A percentile compares a stretch with the other conserved stretches of the same genome.
These are phyloP conservation scores for Gryllus bimaculatus DNA, from an alignment of 1,140 invertebrate species.

Conservation along the genomic window DNA sequence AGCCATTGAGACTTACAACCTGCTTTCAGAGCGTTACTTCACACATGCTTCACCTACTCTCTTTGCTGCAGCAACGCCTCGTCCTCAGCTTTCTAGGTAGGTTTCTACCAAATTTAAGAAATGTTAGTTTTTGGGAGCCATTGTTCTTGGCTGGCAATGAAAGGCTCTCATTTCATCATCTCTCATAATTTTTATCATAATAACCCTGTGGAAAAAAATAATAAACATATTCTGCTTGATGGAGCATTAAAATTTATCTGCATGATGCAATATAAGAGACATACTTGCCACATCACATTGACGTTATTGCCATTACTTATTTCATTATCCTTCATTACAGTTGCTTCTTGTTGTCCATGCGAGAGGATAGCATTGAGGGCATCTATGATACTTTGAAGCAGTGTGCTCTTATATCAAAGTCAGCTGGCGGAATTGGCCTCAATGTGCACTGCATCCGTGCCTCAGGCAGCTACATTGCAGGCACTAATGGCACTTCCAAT, in stretches of 20 bases:
- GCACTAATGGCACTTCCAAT: conserved; percentile 92
- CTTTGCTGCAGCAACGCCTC: conserved; percentile 86
- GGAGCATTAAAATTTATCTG: background rate
- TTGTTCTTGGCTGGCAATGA: too few species aligned
- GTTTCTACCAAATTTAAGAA: too few species aligned
- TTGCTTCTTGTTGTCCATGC: conserved; percentile 93
- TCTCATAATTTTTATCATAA: background rate
- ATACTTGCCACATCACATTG: background rate
- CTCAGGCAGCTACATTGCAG: conserved; percentile 83
- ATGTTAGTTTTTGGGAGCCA: too few species aligned
- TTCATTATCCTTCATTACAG: conserved; percentile 37
- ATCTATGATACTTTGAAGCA: conserved; percentile 92
- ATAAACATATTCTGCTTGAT: background rate
- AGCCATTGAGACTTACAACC: conserved; percentile 94
- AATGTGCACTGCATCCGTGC: conserved; percentile 95
- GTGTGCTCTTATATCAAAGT: conserved; percentile 94
- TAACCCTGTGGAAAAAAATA: background rate
- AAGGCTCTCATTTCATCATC: background rate
- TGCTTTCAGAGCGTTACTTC: conserved; percentile 91
- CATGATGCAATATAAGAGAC: background rate
- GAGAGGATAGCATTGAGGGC: conserved; percentile 95
- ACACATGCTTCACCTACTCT: conserved; percentile 97
- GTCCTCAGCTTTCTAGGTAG: conserved; percentile 82
- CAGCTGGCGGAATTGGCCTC: conserved; percentile 89
- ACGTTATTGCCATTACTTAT: conserved; percentile 17